Evolutionary conservation across 2,113 vertebrate genomes (phyloP).

Genomic region (Forbesichthys agassizii): DNA sequence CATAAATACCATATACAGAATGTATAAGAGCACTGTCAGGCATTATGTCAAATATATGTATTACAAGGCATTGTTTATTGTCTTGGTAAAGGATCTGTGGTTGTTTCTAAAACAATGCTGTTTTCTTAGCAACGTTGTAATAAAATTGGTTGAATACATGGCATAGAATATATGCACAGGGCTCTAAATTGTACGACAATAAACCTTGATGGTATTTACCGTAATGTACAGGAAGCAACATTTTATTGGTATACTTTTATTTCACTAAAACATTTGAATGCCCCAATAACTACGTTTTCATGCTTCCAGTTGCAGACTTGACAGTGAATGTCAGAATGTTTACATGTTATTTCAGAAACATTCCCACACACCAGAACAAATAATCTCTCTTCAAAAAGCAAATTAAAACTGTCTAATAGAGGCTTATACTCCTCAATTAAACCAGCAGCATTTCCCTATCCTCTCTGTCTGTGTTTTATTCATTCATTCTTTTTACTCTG

Average conservation of each 20-base stretch:
- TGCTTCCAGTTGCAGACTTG: too few relatives aligned
- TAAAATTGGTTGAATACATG: neutral
- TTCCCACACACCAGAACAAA: too few relatives aligned
- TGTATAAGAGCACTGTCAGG: conserved; percentile 32
- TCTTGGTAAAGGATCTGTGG: neutral
- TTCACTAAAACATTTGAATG: too few relatives aligned
- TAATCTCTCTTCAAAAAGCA: too few relatives aligned
- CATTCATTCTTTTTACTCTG: neutral
- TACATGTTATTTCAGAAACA: too few relatives aligned
- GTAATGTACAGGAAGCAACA: too few relatives aligned
- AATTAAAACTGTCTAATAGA: too few relatives aligned
- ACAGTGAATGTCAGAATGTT: too few relatives aligned
- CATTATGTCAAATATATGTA: neutral
- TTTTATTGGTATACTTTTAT: too few relatives aligned
- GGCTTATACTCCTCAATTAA: neutral
- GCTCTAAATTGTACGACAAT: neutral
- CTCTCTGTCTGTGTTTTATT: neutral
- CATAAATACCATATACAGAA: conserved; percentile 29
- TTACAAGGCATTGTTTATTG: neutral
- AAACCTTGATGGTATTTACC: too few relatives aligned
- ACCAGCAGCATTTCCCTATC: neutral
- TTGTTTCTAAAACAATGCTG: neutral
- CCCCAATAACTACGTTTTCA: too few relatives aligned
- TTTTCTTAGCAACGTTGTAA: neutral
- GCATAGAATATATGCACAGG: neutral